These are phyloP conservation scores for Altica lythri DNA, from an alignment of 2,888 invertebrate genomes.

Conservation along the genomic window DNA sequence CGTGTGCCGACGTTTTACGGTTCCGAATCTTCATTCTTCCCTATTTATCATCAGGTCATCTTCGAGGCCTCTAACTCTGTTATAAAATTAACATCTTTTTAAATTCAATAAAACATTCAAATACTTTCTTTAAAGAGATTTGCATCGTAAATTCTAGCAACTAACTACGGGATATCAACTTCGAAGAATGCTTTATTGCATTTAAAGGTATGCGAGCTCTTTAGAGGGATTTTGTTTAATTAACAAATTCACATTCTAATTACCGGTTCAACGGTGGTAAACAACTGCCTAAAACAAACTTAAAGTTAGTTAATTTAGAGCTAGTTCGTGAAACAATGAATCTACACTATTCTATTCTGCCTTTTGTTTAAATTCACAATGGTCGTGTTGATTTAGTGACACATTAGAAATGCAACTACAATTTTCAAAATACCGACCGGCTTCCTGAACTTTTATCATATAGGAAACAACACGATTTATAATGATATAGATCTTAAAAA, in stretches of 20 bases:
- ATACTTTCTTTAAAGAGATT: too few relatives aligned
- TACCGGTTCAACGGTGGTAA: slow-evolving; percentile 47
- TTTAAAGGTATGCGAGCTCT: slow-evolving; percentile 31
- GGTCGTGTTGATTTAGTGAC: slow-evolving; percentile 38
- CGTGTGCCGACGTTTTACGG: too few relatives aligned
- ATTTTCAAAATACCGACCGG: slow-evolving; percentile 21
- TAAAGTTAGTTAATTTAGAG: slow-evolving; percentile 47
- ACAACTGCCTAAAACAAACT: slow-evolving; percentile 50
- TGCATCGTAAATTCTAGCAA: too few relatives aligned
- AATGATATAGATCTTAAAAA: too few relatives aligned
- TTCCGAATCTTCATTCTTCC: too few relatives aligned
- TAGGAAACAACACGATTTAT: too few relatives aligned
- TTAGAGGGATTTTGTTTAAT: slow-evolving; percentile 46
- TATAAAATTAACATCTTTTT: too few relatives aligned
- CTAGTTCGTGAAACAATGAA: slow-evolving; percentile 40
- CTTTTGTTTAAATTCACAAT: slow-evolving; percentile 35
- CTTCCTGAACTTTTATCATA: too few relatives aligned
- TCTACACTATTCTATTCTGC: slow-evolving; percentile 32
- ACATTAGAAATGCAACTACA: slow-evolving; percentile 38
- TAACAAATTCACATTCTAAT: slow-evolving; percentile 49
- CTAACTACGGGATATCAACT: slow-evolving; percentile 27
- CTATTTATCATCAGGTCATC: too few relatives aligned
- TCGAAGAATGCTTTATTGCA: slow-evolving; percentile 27
- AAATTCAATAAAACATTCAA: too few relatives aligned
- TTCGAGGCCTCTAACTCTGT: too few relatives aligned